These are phyloP conservation scores for Lasioglossum zephyrum DNA, from an alignment of 2,888 invertebrate species.

Conservation along the genomic window DNA sequence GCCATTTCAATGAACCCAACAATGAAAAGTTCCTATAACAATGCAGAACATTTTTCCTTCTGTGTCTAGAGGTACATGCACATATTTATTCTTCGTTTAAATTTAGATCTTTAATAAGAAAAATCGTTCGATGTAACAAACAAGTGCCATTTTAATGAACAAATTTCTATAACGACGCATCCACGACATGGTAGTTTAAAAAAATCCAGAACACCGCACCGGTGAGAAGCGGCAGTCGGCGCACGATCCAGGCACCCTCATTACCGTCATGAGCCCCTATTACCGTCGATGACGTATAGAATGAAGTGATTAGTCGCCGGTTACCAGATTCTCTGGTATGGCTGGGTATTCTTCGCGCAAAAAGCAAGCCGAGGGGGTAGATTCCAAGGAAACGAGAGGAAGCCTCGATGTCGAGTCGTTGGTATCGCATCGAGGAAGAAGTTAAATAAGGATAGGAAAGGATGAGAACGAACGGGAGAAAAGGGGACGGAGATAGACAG, in stretches of 20 bases:
- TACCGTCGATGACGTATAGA: slow-evolving; percentile 46
- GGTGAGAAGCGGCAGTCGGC: background rate
- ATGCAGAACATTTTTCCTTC: background rate
- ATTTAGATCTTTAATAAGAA: background rate
- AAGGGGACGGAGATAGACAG: background rate
- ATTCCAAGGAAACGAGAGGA: slow-evolving; percentile 58
- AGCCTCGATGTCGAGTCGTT: slow-evolving; percentile 8
- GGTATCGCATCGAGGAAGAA: slow-evolving; percentile 32
- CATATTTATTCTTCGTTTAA: background rate
- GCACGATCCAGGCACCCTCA: slow-evolving; percentile 24
- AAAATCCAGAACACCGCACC: slow-evolving; percentile 18
- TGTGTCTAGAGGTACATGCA: background rate
- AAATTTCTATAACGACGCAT: background rate
- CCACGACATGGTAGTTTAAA: background rate
- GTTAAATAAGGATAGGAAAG: background rate
- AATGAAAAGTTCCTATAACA: background rate
- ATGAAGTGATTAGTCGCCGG: slow-evolving; percentile 63
- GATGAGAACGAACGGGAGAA: background rate
- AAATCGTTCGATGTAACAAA: background rate
- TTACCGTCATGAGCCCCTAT: slow-evolving; percentile 46
- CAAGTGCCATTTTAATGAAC: background rate
- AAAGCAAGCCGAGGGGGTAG: slow-evolving; percentile 42
- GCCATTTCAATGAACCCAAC: background rate
- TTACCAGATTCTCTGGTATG: slow-evolving; percentile 37
- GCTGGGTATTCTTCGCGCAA: slow-evolving; percentile 31